These are phyloP conservation scores for Tychaedon coryphoeus DNA, from an alignment of 2,113 vertebrate species.

Conservation along the genomic window DNA sequence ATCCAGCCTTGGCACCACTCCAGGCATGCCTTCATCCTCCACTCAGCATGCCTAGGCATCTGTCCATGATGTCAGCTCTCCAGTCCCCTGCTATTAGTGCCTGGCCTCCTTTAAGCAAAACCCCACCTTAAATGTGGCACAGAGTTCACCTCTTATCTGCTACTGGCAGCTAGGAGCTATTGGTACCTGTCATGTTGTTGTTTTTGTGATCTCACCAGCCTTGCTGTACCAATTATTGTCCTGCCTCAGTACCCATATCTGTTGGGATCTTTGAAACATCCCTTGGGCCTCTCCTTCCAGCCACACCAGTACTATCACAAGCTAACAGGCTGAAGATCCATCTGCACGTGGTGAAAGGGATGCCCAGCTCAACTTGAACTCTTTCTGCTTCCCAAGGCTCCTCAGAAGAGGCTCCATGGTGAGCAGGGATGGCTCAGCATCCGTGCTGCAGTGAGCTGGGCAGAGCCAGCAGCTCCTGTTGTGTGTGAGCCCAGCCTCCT, in stretches of 20 bases:
- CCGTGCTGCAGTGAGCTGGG: neutral
- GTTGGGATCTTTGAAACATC: neutral
- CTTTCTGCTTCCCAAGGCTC: neutral
- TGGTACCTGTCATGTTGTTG: neutral
- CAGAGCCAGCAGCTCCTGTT: neutral
- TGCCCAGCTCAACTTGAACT: neutral
- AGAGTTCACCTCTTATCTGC: neutral
- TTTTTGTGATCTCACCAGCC: neutral
- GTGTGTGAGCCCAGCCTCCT: neutral
- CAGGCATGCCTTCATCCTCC: slow-evolving; percentile 24
- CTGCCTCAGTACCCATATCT: neutral
- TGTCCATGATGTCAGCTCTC: slow-evolving; percentile 30
- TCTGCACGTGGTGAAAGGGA: neutral
- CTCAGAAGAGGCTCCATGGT: neutral
- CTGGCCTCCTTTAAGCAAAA: slow-evolving; percentile 2
- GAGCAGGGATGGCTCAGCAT: neutral
- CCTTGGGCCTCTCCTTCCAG: neutral
- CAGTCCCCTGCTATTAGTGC: neutral
- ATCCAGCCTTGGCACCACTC: slow-evolving; percentile 10
- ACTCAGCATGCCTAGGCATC: slow-evolving; percentile 14
- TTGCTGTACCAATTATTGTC: neutral
- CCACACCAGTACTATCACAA: neutral
- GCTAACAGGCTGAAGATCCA: neutral
- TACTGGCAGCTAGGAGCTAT: neutral
- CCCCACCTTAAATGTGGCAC: neutral